Percentiles rank a stretch among this genome's conserved stretches.
phyloP scores from a whole-genome alignment of 2,888 invertebrate species.

The Leptinotarsa juncta region DNA sequence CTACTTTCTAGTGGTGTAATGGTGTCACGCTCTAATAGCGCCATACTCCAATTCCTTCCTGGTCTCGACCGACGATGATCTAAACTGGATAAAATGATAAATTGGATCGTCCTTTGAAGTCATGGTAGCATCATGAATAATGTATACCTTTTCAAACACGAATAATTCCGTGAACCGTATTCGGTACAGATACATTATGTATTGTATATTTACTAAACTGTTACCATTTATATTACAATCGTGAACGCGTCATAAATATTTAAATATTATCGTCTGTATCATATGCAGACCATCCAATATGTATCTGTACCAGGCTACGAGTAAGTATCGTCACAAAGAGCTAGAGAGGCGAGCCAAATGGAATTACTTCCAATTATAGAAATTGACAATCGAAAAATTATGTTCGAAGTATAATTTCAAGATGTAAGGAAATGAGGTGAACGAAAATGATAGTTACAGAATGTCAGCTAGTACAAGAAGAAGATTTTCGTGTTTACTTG shows the following conservation, averaged over 20 bases:
- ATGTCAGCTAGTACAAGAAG: too few relatives aligned
- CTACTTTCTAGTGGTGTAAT: background rate
- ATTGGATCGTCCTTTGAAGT: slow-evolving; percentile 20
- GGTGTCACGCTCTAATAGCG: background rate
- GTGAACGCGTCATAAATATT: slow-evolving; percentile 21
- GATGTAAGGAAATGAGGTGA: too few relatives aligned
- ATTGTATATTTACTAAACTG: slow-evolving; percentile 34
- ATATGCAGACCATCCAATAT: slow-evolving; percentile 1
- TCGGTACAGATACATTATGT: slow-evolving; percentile 35
- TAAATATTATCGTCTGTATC: slow-evolving; percentile 9
- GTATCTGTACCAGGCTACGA: background rate
- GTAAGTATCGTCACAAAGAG: background rate
- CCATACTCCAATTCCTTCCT: background rate
- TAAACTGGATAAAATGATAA: slow-evolving; percentile 11
- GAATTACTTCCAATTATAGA: background rate
- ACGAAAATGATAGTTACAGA: too few relatives aligned
- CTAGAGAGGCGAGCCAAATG: background rate
- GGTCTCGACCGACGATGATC: background rate
- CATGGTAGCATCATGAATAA: slow-evolving; percentile 19
- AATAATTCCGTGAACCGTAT: slow-evolving; percentile 23
- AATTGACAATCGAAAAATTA: background rate
- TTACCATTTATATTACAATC: slow-evolving; percentile 29
- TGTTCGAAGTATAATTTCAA: too few relatives aligned
- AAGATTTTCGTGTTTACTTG: too few relatives aligned
- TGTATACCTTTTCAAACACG: background rate